Evolutionary conservation across 2,113 vertebrate genomes (phyloP), one percentile per base, ranked within the genome.

Genomic region (Apodemus speciosus): DNA sequence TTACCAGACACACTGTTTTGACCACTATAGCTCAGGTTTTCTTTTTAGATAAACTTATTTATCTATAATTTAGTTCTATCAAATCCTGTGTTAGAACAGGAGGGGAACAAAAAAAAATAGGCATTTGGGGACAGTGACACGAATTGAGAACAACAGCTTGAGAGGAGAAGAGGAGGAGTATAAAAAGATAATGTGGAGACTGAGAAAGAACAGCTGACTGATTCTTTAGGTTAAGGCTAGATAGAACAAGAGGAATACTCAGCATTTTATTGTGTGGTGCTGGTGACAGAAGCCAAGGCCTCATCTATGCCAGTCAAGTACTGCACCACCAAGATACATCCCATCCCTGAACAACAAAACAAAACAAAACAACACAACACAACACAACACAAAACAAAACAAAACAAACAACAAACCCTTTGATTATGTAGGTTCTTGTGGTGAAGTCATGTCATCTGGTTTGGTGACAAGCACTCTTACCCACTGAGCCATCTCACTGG

Each of bases 21-120:
- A 88, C 73, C 85, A n/a, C 35, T 72, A 9, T 10, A 7, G 27
- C 62, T 87, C 71, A 92, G 71, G 23, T 53, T 93, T 93, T 75
- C 79, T 35, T 89, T 38, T 71, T 64, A 75, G 40, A 35, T n/a
- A 81, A 76, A 75, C 30, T 79, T 53, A 30, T 68, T 96, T 85
- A 88, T 51, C 89, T 94, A 89, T 91, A 85, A 88, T 88, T 81
- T 60, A 83, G 20, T 93, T 92, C 43, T 89, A 76, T 30, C 53
- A 91, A 85, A 88, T 85, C 91, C 79, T 66, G 62, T 68, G 68
- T 4, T 14, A 62, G 16, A 79, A 53, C 1, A 10, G 30, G 35
- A 40, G 40, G 13, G 9, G 32, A 38, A 11, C 58, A 7, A 43
- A 18, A 20, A 21, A 77, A 13, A 9, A 35, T 3, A 91, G 75